phyloP scores from a whole-genome alignment of 2,888 invertebrate species.

The Spisula solida region DNA sequence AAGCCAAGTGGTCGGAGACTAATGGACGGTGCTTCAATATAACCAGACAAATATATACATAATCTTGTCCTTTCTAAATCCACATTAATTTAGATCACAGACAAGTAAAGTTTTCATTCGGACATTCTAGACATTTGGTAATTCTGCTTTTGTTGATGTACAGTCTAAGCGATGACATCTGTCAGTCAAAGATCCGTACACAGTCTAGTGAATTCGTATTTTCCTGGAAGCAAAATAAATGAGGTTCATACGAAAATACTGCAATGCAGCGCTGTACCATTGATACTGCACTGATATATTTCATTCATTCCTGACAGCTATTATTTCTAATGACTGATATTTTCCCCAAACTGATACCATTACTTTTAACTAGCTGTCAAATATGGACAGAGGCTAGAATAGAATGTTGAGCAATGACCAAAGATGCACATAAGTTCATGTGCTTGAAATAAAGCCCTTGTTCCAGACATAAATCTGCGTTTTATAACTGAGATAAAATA shows the following conservation, averaged over 20 bases:
- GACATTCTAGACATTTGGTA: constrained; percentile 17
- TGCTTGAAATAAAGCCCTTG: too few relatives aligned
- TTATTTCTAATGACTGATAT: neutral
- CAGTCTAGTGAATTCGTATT: neutral
- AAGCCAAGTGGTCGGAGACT: neutral
- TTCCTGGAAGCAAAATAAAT: neutral
- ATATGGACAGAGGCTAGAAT: neutral
- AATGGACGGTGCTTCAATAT: neutral
- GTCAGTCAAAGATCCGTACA: constrained; percentile 1
- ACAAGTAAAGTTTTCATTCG: neutral
- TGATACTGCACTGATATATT: neutral
- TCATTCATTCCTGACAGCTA: neutral
- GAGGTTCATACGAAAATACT: neutral
- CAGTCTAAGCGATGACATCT: neutral
- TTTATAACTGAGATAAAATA: too few relatives aligned
- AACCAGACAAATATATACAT: neutral
- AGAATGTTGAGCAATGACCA: too few relatives aligned
- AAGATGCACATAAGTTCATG: too few relatives aligned
- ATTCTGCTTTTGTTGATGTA: constrained; percentile 24
- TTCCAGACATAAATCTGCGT: too few relatives aligned
- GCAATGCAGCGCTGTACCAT: neutral
- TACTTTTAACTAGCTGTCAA: neutral
- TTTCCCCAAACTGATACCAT: neutral
- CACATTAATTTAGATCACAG: constrained; percentile 20
- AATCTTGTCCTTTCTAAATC: constrained; percentile 23